Base-by-base conservation (phyloP, 2,888 invertebrate genomes). In the Ochropacha duplaris region DNA sequence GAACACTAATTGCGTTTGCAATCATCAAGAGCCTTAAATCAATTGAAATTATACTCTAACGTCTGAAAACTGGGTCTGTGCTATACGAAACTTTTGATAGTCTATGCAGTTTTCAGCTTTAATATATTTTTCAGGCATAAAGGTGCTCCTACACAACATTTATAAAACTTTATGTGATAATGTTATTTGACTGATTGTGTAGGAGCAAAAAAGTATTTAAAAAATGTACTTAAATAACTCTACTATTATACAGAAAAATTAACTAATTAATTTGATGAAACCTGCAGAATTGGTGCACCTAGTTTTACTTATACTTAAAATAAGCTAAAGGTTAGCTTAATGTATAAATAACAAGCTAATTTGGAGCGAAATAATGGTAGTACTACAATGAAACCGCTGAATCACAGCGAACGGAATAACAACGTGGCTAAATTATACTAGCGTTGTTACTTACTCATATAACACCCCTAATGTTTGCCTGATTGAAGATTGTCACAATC, bases 1-100 rank as follows among this genome's bases (percentile, higher is more conserved):
- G 31, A 50, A 49, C 52, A 55, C 52, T 58, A 58, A 58, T 58
- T 58, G 55, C 52, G 52, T 24, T n/a, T 36, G 49, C 52, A 52
- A 52, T 31, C 52, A 31, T 52, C 52, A 52, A n/a, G 22, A 52
- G 52, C 19, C 31, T 9, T 44, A 44, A 44, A 44, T 44, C 44
- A 44, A 44, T 44, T 44, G 44, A 44, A 44, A 19, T 44, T 44
- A 44, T 44, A 44, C 19, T 44, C 9, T 36, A n/a, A n/a, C 5
- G 44, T 9, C 19, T 9, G 16, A 9, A 19, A 19, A 8, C 44
- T 19, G 9, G 19, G 19, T 44, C 19, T 44, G 16, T 44, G 44
- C 19, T 44, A 2, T 8, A 16, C 3, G 19, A 44, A 19, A 44
- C n/a, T 19, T 44, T 44, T 19, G 19, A 44, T 3, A 9, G 9